Evolutionary conservation across 2,797 vertebrate species (phyloP).

Genomic region (Rhinophrynus dorsalis): DNA sequence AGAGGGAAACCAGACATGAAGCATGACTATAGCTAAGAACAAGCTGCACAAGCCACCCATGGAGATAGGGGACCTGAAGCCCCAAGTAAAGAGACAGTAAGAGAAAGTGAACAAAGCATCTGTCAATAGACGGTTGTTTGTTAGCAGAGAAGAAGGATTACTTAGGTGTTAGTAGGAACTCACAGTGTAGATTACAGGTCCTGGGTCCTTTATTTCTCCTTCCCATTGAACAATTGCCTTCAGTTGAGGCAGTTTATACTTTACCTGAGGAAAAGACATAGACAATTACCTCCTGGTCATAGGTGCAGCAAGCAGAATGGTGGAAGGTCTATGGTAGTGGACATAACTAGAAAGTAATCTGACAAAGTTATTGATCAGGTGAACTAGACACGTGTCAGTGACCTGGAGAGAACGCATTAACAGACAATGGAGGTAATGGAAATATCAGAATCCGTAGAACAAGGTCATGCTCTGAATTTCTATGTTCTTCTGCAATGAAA

Average conservation of each 20-base stretch:
- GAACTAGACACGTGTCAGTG: background rate
- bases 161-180: accelerated
- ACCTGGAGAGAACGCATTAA: background rate
- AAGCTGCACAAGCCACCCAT: too few species aligned
- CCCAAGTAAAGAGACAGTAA: background rate
- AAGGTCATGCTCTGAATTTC: too few species aligned
- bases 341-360: background rate
- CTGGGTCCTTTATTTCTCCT: background rate
- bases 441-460: too few species aligned
- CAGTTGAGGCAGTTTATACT: conserved; percentile 23
- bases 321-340: too few species aligned
- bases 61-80: background rate
- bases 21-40: too few species aligned
- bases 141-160: background rate
- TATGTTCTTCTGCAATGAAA: too few species aligned
- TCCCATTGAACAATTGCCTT: conserved; percentile 51
- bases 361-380: background rate
- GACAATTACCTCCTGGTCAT: background rate
- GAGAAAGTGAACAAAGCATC: background rate
- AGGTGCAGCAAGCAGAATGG: background rate
- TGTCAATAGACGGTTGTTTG: background rate
- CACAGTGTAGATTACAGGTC: conserved; percentile 39
- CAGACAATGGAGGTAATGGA: background rate
- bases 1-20: background rate
- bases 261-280: conserved; percentile 10